phyloP scores from a whole-genome alignment of 2,113 vertebrate species.

The Edolisoma coerulescens region DNA sequence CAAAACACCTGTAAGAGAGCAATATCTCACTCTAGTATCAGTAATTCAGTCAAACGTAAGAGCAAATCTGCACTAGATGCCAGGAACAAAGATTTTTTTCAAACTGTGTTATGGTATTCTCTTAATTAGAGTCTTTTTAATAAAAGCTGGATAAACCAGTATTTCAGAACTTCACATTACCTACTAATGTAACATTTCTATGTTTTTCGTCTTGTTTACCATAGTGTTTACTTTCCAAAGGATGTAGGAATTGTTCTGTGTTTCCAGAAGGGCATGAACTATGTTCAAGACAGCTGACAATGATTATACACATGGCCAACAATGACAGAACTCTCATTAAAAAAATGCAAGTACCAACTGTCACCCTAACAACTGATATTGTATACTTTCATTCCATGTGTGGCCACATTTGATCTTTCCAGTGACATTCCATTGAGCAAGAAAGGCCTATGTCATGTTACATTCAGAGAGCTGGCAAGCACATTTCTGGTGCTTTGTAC shows the following conservation, averaged over 20 bases:
- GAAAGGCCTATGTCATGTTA: neutral
- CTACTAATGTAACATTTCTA: neutral
- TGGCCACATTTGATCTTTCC: neutral
- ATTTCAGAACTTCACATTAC: neutral
- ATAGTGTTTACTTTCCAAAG: neutral
- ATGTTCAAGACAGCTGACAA: neutral
- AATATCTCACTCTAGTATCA: neutral
- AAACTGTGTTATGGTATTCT: neutral
- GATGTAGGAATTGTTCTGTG: neutral
- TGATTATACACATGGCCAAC: neutral
- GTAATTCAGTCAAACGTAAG: neutral
- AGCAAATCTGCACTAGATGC: neutral
- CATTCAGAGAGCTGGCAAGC: rapidly evolving
- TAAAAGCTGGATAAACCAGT: neutral
- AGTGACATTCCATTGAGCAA: neutral
- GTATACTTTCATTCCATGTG: neutral
- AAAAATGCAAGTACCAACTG: rapidly evolving
- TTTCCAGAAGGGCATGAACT: neutral
- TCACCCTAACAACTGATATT: neutral
- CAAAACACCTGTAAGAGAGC: neutral
- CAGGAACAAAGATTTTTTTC: neutral
- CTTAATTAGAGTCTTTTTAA: neutral
- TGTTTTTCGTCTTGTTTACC: neutral
- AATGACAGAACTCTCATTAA: neutral
- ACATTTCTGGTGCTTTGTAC: neutral